Evolutionary conservation across 2,888 invertebrate species (phyloP).

Genomic region (Lymantria monacha): DNA sequence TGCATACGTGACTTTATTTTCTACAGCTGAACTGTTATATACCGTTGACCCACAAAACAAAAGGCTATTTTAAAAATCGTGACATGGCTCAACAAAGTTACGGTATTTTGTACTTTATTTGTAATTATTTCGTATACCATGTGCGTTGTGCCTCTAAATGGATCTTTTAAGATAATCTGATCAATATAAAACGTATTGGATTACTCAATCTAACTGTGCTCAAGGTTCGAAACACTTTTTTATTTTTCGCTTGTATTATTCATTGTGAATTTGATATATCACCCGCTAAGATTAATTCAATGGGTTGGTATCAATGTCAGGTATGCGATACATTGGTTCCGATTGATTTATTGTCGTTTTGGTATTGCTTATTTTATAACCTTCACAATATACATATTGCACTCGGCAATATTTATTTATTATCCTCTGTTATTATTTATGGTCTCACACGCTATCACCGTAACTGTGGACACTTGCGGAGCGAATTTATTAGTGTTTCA

Average conservation of each 20-base stretch:
- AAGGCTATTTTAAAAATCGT: constrained; percentile 47
- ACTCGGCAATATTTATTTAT: no score
- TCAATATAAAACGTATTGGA: constrained; percentile 31
- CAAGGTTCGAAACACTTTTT: constrained; percentile 35
- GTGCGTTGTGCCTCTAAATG: constrained; percentile 41
- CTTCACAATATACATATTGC: neutral
- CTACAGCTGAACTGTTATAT: constrained; percentile 32
- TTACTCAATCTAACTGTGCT: constrained; percentile 37
- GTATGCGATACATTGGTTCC: constrained; percentile 7
- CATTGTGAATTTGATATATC: constrained; percentile 34
- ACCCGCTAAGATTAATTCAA: constrained; percentile 20
- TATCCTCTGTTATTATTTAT: no score
- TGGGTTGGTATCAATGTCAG: constrained; percentile 17
- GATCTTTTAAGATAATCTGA: constrained; percentile 37
- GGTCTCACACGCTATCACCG: no score
- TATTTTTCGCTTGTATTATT: constrained; percentile 22
- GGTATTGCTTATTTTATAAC: neutral
- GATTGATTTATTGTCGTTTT: constrained; percentile 8
- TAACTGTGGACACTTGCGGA: no score
- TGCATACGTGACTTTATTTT: constrained; percentile 45
- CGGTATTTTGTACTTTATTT: constrained; percentile 43
- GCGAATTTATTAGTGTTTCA: no score
- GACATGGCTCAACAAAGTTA: constrained; percentile 42
- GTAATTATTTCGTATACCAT: constrained; percentile 38
- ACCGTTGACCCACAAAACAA: constrained; percentile 57